Percentiles rank a stretch among this genome's conserved stretches.
Evolutionary conservation across 2,797 vertebrate genomes (phyloP).

Genomic region (Pelodytes ibericus): DNA sequence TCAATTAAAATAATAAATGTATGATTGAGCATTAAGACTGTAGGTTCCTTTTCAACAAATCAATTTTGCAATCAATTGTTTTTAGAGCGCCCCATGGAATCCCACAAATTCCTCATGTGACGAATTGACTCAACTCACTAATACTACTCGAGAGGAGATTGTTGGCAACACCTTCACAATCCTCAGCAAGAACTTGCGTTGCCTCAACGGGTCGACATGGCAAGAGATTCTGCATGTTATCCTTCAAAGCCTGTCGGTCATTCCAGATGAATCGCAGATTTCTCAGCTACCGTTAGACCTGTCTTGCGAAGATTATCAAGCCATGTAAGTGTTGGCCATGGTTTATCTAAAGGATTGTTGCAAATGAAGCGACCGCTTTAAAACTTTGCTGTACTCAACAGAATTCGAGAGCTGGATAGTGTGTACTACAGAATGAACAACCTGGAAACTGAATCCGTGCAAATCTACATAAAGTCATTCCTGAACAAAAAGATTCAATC

Average conservation of each 20-base stretch:
- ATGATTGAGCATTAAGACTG: background rate
- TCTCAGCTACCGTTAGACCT: constrained; percentile 26
- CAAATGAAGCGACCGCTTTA: background rate
- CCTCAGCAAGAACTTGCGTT: constrained; percentile 5
- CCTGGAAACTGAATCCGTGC: constrained; percentile 11
- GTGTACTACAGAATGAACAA: constrained; percentile 24
- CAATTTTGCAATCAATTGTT: background rate
- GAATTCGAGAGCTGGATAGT: constrained; percentile 24
- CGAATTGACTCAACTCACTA: background rate
- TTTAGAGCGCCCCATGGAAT: background rate
- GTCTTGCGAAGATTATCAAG: constrained; percentile 45
- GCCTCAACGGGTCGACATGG: background rate
- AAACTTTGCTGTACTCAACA: background rate
- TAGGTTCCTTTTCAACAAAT: background rate
- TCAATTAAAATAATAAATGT: background rate
- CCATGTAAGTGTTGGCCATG: constrained; percentile 43
- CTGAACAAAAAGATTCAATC: constrained; percentile 2
- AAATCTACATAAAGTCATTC: constrained; percentile 13
- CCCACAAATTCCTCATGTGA: constrained; percentile 1
- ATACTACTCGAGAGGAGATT: constrained; percentile 11
- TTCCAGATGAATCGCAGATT: constrained; percentile 21
- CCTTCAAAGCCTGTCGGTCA: constrained; percentile 21
- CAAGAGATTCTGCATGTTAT: constrained; percentile 17
- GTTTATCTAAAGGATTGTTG: background rate
- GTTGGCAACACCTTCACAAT: constrained; percentile 13